Percentiles rank a stretch among this genome's conserved stretches.
Conservation (phyloP, 2,113 vertebrate genomes). For the Vicugna pacos region DNA sequence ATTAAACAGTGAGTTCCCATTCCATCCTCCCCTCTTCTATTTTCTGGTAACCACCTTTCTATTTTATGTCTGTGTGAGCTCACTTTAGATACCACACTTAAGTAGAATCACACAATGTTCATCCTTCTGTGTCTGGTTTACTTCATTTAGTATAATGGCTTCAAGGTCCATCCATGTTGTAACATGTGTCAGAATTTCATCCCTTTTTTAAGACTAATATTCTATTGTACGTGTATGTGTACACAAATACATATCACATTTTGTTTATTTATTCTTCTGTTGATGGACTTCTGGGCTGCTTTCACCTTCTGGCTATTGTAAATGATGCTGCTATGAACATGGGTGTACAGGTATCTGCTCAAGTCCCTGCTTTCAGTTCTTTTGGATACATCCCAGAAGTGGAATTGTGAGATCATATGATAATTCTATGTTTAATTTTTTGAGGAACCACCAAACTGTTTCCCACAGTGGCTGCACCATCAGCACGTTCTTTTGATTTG, state of each 20-base stretch:
- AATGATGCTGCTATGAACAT: not conserved
- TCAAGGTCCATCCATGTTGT: not conserved
- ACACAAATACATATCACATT: not conserved
- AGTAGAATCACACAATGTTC: not conserved
- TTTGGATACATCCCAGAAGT: not conserved
- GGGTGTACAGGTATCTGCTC: not conserved
- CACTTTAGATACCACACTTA: not conserved
- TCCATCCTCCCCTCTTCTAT: not conserved
- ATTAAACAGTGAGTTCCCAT: not conserved
- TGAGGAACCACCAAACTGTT: not conserved
- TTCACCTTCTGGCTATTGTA: not conserved
- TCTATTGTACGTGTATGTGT: not conserved
- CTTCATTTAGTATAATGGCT: not conserved
- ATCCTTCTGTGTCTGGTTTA: constrained; percentile 5
- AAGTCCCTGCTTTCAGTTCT: not conserved
- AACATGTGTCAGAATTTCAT: not conserved
- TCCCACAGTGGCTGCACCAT: not conserved
- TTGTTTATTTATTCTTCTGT: not conserved
- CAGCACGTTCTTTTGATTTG: not conserved
- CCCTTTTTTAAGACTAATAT: constrained; percentile 10
- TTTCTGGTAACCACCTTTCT: not conserved
- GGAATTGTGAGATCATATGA: not conserved
- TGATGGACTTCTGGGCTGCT: not conserved
- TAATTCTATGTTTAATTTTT: not conserved
- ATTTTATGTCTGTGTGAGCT: not conserved